Evolutionary conservation across 2,888 invertebrate species (phyloP).

Genomic region (Drosophila mercatorum): DNA sequence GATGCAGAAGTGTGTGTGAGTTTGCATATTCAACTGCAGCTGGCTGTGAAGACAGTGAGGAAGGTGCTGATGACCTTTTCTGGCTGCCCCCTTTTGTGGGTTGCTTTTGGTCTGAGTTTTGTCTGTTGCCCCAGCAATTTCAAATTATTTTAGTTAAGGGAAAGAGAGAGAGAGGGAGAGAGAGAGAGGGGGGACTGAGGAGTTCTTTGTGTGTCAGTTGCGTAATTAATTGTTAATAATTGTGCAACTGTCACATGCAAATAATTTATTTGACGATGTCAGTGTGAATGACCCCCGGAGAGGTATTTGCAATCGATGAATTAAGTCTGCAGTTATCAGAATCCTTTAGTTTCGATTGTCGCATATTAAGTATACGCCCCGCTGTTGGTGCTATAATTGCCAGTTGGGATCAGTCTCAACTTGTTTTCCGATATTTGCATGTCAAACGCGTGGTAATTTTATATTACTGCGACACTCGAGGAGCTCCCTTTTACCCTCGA

Average conservation of each 20-base stretch:
- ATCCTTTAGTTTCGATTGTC: background rate
- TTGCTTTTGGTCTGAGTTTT: conserved; percentile 13
- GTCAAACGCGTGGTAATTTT: conserved; percentile 74
- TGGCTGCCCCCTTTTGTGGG: conserved; percentile 30
- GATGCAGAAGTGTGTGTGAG: background rate
- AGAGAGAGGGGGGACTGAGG: background rate
- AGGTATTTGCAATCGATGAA: conserved; percentile 1
- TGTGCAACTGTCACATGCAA: conserved; percentile 72
- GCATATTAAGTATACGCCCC: conserved; percentile 37
- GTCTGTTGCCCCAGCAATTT: conserved; percentile 28
- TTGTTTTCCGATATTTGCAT: conserved; percentile 69
- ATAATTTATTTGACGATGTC: conserved; percentile 65
- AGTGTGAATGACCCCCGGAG: conserved; percentile 39
- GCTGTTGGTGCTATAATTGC: conserved; percentile 35
- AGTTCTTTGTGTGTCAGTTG: conserved; percentile 44
- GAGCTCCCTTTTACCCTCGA: conserved; percentile 34
- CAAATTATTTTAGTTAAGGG: background rate
- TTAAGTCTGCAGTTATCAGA: background rate
- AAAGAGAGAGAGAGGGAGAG: background rate
- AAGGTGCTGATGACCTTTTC: conserved; percentile 27
- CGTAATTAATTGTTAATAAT: conserved; percentile 77
- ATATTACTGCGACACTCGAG: conserved; percentile 69
- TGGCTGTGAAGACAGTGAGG: conserved; percentile 11
- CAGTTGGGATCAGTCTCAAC: conserved; percentile 37
- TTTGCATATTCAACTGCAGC: conserved; percentile 42